Base-by-base conservation (phyloP, 2,113 vertebrate genomes). In the Spea bombifrons region DNA sequence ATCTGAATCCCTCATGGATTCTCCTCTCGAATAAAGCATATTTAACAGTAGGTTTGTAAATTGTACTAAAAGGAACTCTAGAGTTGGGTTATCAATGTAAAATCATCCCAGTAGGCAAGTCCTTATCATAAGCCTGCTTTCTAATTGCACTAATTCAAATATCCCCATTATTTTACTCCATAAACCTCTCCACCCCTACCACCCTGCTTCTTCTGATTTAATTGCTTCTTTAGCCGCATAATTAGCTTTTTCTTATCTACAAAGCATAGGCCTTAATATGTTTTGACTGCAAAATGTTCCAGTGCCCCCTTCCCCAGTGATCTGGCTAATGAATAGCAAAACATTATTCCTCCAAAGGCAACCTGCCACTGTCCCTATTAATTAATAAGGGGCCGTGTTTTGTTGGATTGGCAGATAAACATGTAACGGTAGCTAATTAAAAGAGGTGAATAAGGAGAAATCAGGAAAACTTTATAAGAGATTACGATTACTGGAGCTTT, bases 201-300 rank as follows among this genome's bases (percentile, higher is more conserved):
- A 57, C 57, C 76, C 61, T 66, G 49, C 12, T 79, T 50, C 30
- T 61, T 65, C 59, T 79, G n/a, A 79, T 79, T 79, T 79, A 79
- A 79, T 79, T 79, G 70, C 76, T 79, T 79, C 61, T 47, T 57
- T 79, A 78, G 72, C 59, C 55, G 70, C 63, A 66, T 79, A 79
- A 79, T 79, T 79, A 79, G 61, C 76, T 79, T 73, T 79, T 46
- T 46, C 76, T 79, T 79, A 79, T 79, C 76, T 79, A 66, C 49
- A 43, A 70, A 57, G 61, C 71, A 73, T 73, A 59, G 69, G 52
- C 49, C 76, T 65, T 79, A 79, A 79, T 79, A 79, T 66, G 76
- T 73, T 73, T 73, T 73, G 76, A 79, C 76, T 66, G 59, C 45
- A 64, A 68, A 78, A 71, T 52, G 61, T 73, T 79, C 69, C n/a